Evolutionary conservation across 2,797 vertebrate genomes (phyloP).

Genomic region (Mareca strepera): DNA sequence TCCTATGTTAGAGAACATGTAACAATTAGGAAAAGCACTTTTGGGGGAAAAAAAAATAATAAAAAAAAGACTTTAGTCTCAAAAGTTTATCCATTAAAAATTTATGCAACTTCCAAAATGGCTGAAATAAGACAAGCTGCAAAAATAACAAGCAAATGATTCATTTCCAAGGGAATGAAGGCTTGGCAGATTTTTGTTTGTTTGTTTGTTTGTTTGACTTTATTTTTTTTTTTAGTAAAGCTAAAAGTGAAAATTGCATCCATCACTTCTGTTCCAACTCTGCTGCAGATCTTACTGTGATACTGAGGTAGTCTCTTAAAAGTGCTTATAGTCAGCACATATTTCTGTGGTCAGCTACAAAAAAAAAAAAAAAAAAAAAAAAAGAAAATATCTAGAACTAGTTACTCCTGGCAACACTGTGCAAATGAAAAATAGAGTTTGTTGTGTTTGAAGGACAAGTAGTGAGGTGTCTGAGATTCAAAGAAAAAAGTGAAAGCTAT

Average conservation of each 20-base stretch:
- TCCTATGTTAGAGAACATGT: neutral
- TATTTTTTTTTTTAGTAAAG: neutral
- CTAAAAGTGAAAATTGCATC: neutral
- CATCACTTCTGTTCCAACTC: neutral
- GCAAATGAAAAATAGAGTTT: neutral
- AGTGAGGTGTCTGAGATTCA: neutral
- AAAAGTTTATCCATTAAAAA: neutral
- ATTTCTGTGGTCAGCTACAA: neutral
- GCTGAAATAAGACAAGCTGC: neutral
- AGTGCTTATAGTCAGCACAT: neutral
- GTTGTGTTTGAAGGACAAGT: neutral
- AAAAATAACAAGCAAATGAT: slow-evolving; percentile 13
- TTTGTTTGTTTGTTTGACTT: neutral
- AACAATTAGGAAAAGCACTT: neutral
- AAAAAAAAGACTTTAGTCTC: neutral
- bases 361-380: neutral
- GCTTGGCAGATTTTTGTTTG: neutral
- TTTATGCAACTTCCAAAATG: neutral
- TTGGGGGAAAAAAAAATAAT: neutral
- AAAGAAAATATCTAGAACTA: neutral
- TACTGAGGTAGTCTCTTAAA: neutral
- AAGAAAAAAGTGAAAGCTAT: neutral
- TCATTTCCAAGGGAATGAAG: neutral
- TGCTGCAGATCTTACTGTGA: neutral
- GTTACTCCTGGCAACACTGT: neutral